Evolutionary conservation across 2,797 vertebrate genomes (phyloP).

Genomic region (Nannoperca obscura): DNA sequence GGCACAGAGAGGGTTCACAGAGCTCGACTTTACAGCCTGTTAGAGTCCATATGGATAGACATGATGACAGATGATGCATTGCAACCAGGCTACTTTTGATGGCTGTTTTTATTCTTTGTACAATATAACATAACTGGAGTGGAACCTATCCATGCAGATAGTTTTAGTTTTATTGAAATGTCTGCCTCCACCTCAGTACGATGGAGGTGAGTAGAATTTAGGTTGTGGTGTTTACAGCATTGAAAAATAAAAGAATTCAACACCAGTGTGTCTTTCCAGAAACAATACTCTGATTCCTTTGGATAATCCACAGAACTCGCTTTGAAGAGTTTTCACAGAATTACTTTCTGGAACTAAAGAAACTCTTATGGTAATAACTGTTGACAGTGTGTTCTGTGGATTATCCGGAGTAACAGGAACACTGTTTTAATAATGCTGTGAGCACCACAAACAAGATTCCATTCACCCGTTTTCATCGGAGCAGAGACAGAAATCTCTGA

Average conservation of each 20-base stretch:
- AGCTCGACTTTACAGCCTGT: constrained; percentile 17
- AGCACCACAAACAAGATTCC: background rate
- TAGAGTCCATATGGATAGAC: constrained; percentile 5
- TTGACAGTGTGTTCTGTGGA: constrained; percentile 1
- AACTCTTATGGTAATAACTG: background rate
- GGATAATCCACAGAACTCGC: background rate
- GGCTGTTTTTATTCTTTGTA: too few relatives aligned
- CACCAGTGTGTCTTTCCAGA: background rate
- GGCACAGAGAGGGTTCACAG: constrained; percentile 43
- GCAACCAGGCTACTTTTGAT: background rate
- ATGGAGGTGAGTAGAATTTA: background rate
- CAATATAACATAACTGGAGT: too few relatives aligned
- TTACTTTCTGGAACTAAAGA: background rate
- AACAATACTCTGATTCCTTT: background rate
- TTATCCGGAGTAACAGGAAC: background rate
- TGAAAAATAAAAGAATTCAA: background rate
- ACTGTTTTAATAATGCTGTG: constrained; percentile 2
- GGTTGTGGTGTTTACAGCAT: background rate
- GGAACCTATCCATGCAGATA: background rate
- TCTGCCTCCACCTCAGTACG: background rate
- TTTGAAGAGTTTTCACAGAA: constrained; percentile 7
- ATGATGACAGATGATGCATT: constrained; percentile 6
- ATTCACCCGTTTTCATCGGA: background rate
- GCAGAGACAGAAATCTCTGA: background rate
- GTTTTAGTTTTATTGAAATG: background rate